A percentile compares a stretch with the other conserved stretches of the same genome.
These are phyloP conservation scores for Sogatella furcifera DNA, from an alignment of 1,140 invertebrate species.

Conservation along the genomic window DNA sequence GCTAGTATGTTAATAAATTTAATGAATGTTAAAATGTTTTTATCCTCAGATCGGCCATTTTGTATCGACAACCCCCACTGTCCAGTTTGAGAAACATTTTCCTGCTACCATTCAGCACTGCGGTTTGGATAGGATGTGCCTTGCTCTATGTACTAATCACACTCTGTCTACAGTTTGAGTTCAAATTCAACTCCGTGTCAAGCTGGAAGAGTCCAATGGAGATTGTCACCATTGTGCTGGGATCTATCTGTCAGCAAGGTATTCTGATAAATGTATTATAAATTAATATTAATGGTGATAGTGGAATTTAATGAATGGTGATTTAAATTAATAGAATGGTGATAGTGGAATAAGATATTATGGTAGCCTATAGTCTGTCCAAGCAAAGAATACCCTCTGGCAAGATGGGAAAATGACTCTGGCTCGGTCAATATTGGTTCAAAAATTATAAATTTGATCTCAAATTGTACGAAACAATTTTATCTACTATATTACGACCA, in stretches of 20 bases:
- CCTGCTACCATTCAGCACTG: conserved; percentile 39
- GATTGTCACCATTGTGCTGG: conserved; percentile 21
- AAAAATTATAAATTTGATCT: no score
- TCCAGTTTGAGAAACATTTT: conserved; percentile 43
- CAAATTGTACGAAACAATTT: no score
- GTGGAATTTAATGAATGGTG: no score
- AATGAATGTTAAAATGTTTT: conserved; percentile 7
- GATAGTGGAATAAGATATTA: no score
- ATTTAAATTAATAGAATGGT: no score
- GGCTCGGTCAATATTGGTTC: no score
- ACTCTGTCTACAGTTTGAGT: conserved; percentile 14
- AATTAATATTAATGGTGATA: no score
- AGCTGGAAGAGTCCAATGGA: conserved; percentile 10
- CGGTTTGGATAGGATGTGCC: conserved; percentile 42
- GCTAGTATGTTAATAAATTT: no score
- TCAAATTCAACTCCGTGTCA: background rate
- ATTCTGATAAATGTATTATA: background rate
- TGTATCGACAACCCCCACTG: conserved; percentile 25
- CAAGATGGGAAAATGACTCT: no score
- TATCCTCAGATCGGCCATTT: conserved; percentile 17
- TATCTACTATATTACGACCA: no score
- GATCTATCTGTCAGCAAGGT: conserved; percentile 46
- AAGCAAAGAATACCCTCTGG: no score
- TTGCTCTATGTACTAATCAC: conserved; percentile 21
- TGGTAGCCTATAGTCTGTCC: no score